phyloP scores from a whole-genome alignment of 2,797 vertebrate genomes.

The Chaenodraco wilsoni region DNA sequence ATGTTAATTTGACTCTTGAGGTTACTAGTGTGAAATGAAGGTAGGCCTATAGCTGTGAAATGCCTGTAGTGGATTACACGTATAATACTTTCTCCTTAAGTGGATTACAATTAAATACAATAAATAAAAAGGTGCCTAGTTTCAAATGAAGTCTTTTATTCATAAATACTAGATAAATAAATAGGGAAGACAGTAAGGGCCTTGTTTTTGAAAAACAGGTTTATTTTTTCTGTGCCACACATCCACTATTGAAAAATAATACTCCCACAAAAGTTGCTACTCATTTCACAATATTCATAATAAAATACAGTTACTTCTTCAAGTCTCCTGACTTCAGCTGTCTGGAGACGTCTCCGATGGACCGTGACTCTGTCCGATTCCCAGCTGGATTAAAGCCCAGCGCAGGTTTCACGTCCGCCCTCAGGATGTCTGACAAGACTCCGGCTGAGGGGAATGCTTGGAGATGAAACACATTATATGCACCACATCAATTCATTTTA shows the following conservation, averaged over 20 bases:
- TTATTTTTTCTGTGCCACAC: slow-evolving; percentile 93
- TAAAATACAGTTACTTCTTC: slow-evolving; percentile 89
- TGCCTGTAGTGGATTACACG: neutral
- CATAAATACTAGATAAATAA: neutral
- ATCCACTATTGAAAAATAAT: slow-evolving; percentile 93
- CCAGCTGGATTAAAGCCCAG: slow-evolving; percentile 83
- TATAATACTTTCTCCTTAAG: neutral
- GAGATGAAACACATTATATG: slow-evolving; percentile 86
- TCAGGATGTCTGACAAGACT: slow-evolving; percentile 75
- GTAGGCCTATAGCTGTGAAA: neutral
- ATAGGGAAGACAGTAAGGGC: neutral
- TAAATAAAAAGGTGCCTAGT: neutral
- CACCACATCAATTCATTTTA: slow-evolving; percentile 84
- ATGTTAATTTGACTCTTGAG: neutral
- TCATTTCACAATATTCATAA: slow-evolving; percentile 90
- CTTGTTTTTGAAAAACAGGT: slow-evolving; percentile 84
- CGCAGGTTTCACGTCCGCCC: slow-evolving; percentile 78
- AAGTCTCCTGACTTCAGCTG: slow-evolving; percentile 90
- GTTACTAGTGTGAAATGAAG: neutral
- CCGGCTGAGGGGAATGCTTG: slow-evolving; percentile 85
- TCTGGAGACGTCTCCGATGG: slow-evolving; percentile 84
- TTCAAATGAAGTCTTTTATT: neutral
- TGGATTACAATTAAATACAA: neutral
- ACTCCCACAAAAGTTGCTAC: slow-evolving; percentile 90
- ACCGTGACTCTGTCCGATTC: slow-evolving; percentile 79